These are phyloP conservation scores for Rafetus swinhoei DNA, from an alignment of 2,113 vertebrate species.

Conservation along the genomic window DNA sequence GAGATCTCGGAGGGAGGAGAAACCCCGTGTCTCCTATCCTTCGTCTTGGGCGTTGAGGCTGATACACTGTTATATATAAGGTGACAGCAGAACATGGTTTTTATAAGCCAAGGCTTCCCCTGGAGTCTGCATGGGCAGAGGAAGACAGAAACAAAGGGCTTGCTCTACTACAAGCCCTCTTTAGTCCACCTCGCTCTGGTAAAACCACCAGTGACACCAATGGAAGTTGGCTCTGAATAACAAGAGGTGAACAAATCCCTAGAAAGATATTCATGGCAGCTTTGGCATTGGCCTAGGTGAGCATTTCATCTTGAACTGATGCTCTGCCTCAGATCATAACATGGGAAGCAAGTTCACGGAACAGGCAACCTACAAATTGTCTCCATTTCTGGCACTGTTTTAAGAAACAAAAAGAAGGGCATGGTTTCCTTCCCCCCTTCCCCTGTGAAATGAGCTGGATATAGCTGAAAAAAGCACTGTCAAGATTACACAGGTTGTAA, in stretches of 20 bases:
- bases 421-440: background rate
- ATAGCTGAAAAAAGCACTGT: background rate
- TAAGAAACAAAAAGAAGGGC: background rate
- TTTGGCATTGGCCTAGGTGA: background rate
- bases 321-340: fast-evolving
- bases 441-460: background rate
- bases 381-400: background rate
- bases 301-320: background rate
- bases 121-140: background rate
- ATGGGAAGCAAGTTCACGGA: background rate
- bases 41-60: background rate
- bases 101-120: background rate
- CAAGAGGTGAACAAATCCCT: background rate
- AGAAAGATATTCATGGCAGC: background rate
- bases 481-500: background rate
- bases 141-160: background rate
- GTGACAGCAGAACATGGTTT: background rate
- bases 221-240: background rate
- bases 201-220: fast-evolving
- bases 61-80: background rate
- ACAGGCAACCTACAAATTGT: background rate
- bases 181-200: background rate
- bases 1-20: background rate
- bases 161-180: background rate
- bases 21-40: background rate